These are phyloP conservation scores for Apamea monoglypha DNA, from an alignment of 2,888 invertebrate genomes.

Conservation along the genomic window DNA sequence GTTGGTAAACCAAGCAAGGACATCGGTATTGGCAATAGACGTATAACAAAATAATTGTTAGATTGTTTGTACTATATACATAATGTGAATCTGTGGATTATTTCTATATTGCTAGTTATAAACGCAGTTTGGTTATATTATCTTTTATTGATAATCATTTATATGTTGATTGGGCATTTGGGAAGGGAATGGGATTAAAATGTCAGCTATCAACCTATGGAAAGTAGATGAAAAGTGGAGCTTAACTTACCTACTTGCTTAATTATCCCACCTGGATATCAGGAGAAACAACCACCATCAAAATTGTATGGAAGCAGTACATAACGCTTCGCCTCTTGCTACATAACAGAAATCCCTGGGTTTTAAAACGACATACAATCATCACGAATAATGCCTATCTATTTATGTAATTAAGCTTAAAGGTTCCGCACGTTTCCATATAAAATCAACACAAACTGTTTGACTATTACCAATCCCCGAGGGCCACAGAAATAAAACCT, in stretches of 20 bases:
- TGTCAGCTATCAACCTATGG: not conserved
- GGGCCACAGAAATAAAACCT: not conserved
- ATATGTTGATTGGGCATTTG: conserved; percentile 19
- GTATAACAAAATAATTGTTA: conserved; percentile 66
- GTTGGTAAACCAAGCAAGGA: conserved; percentile 64
- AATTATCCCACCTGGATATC: not conserved
- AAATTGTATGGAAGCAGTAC: not conserved
- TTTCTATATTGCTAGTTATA: conserved; percentile 45
- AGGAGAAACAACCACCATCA: not conserved
- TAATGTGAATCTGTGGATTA: conserved; percentile 52
- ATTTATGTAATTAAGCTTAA: not conserved
- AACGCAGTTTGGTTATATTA: conserved; percentile 49
- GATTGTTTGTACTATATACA: conserved; percentile 64
- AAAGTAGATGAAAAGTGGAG: not conserved
- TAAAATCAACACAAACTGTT: not conserved
- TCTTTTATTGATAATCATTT: conserved; percentile 41
- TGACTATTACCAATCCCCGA: not conserved
- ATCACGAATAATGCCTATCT: not conserved
- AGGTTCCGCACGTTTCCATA: not conserved
- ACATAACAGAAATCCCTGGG: too few species aligned
- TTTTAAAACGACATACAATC: too few species aligned
- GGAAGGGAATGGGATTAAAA: not conserved
- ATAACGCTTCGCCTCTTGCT: too few species aligned
- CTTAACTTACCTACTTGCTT: not conserved
- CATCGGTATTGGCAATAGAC: conserved; percentile 63